Base-by-base conservation (phyloP, 2,888 invertebrate species). In the Campaea margaritaria region DNA sequence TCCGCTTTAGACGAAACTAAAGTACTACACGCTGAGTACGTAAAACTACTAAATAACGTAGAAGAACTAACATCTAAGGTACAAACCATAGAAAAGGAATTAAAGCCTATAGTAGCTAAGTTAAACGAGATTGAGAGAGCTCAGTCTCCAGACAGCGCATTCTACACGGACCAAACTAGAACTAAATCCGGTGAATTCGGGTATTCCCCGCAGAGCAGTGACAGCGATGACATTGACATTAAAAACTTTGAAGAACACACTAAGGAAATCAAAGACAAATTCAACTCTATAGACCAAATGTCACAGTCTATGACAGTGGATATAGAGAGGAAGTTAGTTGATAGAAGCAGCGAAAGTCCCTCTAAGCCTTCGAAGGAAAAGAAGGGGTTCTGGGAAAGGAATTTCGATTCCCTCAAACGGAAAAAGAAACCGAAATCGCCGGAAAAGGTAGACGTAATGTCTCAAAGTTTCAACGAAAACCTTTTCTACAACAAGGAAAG, bases 1-100 rank as follows among this genome's bases (percentile, higher is more conserved):
- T 94, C 95, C 27, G 96, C 96, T 0, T 92, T 94, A 47, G 94
- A 94, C 73, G 96, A 96, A 79, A 95, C 95, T 4, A 95, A 94
- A 82, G 90, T 94, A 41, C 84, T 96, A 2, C 95, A 96, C 77
- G 93, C 95, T n/a, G 94, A 95, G 59, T 93, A 92, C 53, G 90
- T 91, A 0, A 86, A 85, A 68, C 56, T 89, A 38, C 65, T 93
- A 0, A 92, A 91, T 59, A 75, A 82, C 76, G 94, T 97, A 13
- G 95, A 96, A 86, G 95, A 95, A 82, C 87, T 95, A 61, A 94
- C 96, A 38, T 93, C 93, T 51, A 93, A 94, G 81, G 91, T 96
- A 45, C 95, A 95, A 72, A 79, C 80, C 10, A 93, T 96, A 64
- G 96, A 96, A 65, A 93, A 93, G 57, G 95, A 95, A 70, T 78